phyloP scores from a whole-genome alignment of 2,797 vertebrate species.

The Adelosebastes latens region DNA sequence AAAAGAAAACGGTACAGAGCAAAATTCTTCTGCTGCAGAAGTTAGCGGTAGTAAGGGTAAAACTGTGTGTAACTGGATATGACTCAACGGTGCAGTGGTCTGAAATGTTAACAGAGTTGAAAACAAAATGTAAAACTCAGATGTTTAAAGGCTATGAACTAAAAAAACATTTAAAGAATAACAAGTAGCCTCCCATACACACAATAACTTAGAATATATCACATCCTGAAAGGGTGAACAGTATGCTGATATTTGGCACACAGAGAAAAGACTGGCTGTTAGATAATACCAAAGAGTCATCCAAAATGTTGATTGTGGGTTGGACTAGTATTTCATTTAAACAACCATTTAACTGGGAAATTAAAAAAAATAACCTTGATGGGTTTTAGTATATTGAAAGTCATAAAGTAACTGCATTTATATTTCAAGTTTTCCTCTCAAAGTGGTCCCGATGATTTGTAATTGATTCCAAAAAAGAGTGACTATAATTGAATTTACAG shows the following conservation, averaged over 20 bases:
- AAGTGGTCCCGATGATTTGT: slow-evolving; percentile 59
- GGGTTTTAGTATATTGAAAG: slow-evolving; percentile 11
- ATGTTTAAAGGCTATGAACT: slow-evolving; percentile 8
- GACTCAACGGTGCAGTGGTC: background rate
- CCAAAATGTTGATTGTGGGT: background rate
- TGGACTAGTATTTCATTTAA: slow-evolving; percentile 21
- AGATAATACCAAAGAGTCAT: background rate
- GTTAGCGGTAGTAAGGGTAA: background rate
- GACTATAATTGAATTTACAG: background rate
- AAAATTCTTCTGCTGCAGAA: background rate
- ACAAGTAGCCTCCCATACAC: slow-evolving; percentile 32
- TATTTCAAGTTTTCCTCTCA: slow-evolving; percentile 35
- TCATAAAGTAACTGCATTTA: slow-evolving; percentile 24
- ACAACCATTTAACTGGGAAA: background rate
- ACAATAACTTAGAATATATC: slow-evolving; percentile 65
- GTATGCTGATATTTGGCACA: slow-evolving; percentile 41
- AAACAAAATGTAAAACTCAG: slow-evolving; percentile 15
- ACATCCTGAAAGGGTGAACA: slow-evolving; percentile 25
- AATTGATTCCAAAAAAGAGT: background rate
- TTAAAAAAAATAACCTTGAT: background rate
- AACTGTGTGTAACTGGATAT: slow-evolving; percentile 7
- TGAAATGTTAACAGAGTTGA: slow-evolving; percentile 42
- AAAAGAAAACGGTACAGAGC: background rate
- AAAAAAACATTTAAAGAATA: slow-evolving; percentile 5
- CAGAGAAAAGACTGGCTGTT: background rate